Conservation (phyloP, 2,113 vertebrate species). For the Pionites leucogaster region DNA sequence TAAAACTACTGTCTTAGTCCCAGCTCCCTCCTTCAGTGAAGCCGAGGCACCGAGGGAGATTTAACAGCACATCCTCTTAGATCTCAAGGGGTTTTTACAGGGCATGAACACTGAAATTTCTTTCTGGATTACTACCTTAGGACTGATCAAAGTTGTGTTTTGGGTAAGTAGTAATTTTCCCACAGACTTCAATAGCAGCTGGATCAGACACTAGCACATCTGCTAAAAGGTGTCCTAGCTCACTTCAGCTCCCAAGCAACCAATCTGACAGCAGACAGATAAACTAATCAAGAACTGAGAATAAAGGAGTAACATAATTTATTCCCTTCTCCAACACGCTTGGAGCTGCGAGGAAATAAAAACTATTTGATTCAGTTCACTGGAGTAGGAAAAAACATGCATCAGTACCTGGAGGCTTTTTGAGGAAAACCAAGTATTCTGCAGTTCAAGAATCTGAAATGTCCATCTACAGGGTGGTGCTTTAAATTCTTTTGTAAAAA, state of each 20-base stretch:
- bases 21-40: slow-evolving; percentile 13
- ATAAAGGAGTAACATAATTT: not conserved
- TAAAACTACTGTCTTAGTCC: slow-evolving; percentile 24
- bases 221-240: not conserved
- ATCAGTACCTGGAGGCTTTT: not conserved
- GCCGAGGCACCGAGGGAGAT: not conserved
- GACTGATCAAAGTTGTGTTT: not conserved
- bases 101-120: not conserved
- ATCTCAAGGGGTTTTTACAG: not conserved
- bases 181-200: not conserved
- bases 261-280: not conserved
- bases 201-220: not conserved
- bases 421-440: not conserved
- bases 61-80: not conserved
- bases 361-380: not conserved
- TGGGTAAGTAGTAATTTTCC: not conserved
- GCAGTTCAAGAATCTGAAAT: not conserved
- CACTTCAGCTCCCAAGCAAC: not conserved
- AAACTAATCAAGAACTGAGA: not conserved
- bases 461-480: not conserved
- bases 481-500: not conserved
- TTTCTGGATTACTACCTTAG: not conserved
- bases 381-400: not conserved
- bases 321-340: not conserved
- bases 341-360: not conserved